Conservation (phyloP, 37 sponge, comb jelly and placozoan genomes). For the Ianthella basta region DNA sequence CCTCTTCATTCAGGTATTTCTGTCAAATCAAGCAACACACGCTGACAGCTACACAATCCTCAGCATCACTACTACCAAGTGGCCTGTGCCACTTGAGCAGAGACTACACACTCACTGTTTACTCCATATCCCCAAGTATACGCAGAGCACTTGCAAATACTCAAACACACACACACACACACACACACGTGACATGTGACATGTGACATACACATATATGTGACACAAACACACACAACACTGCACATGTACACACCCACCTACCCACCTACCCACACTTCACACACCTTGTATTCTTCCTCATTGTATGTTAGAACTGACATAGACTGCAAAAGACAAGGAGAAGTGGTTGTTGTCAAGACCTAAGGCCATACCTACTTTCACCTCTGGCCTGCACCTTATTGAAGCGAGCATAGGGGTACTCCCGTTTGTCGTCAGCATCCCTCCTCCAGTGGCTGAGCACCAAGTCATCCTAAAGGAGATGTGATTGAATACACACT, state of each 20-base stretch:
- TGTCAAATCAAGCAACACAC: neutral
- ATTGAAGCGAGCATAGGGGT: slow-evolving; percentile 87
- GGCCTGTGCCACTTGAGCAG: no score
- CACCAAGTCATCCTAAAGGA: slow-evolving; percentile 59
- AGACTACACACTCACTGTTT: no score
- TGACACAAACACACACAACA: no score
- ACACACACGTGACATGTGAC: no score
- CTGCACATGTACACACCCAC: neutral
- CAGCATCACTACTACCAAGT: no score
- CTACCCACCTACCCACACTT: no score
- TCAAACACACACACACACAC: no score
- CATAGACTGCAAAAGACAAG: neutral
- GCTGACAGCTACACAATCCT: no score
- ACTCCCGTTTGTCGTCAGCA: slow-evolving; percentile 81
- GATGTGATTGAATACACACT: neutral
- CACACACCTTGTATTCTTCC: slow-evolving; percentile 67
- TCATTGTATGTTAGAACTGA: slow-evolving; percentile 62
- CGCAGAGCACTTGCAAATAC: no score
- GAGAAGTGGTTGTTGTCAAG: neutral
- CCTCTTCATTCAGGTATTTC: slow-evolving; percentile 41
- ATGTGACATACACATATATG: no score
- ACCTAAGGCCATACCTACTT: no score
- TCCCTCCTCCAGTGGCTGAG: slow-evolving; percentile 88
- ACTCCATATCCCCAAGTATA: no score
- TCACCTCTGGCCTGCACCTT: slow-evolving; percentile 21